phyloP scores from a whole-genome alignment of 2,797 vertebrate species.

The Sardinella longiceps region DNA sequence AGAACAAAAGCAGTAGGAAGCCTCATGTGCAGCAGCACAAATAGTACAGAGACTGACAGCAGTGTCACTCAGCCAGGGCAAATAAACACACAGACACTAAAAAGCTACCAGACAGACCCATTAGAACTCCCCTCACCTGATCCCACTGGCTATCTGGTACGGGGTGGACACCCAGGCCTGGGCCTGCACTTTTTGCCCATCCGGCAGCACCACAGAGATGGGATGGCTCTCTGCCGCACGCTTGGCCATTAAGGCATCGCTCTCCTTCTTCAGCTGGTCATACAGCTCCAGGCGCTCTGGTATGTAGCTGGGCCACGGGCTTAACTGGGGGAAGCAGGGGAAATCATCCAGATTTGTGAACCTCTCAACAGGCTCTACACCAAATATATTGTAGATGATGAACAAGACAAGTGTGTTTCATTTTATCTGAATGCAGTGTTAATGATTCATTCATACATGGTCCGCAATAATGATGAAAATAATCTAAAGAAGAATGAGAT shows the following conservation, averaged over 20 bases:
- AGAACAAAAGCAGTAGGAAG: neutral
- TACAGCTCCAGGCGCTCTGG: constrained; percentile 84
- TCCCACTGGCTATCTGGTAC: constrained; percentile 81
- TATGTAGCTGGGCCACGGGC: constrained; percentile 73
- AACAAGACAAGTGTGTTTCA: neutral
- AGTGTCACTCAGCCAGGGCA: neutral
- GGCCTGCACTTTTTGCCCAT: constrained; percentile 73
- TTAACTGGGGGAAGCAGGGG: constrained; percentile 58
- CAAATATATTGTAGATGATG: neutral
- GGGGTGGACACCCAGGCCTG: constrained; percentile 88
- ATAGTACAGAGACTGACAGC: too few relatives aligned
- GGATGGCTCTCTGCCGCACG: constrained; percentile 67
- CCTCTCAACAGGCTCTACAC: neutral
- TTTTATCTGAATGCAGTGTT: neutral
- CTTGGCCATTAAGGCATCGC: constrained; percentile 74
- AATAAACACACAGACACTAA: neutral
- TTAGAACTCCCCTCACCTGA: constrained; percentile 76
- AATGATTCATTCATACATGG: too few relatives aligned
- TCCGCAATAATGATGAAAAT: neutral
- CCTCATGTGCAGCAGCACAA: neutral
- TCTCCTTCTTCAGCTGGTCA: constrained; percentile 83
- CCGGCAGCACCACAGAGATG: constrained; percentile 78
- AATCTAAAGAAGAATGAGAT: neutral
- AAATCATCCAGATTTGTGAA: neutral
- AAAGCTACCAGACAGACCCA: neutral